Conservation (phyloP, 2,797 vertebrate species). For the Hybognathus amarus region DNA sequence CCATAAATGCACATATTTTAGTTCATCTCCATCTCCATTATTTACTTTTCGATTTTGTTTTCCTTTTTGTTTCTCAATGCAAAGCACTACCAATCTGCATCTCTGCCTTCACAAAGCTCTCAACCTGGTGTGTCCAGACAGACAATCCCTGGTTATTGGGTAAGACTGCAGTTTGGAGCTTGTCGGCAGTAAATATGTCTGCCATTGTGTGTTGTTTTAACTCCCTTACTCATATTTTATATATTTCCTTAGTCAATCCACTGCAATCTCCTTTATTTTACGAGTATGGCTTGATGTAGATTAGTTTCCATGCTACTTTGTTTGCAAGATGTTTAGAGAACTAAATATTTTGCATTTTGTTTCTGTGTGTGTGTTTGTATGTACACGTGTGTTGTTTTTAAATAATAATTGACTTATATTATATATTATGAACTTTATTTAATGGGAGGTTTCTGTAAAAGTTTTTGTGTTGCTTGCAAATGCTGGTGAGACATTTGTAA, state of each 20-base stretch:
- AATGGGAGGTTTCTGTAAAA: not conserved
- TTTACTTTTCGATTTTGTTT: constrained; percentile 54
- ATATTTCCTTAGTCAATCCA: not conserved
- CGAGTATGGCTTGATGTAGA: not conserved
- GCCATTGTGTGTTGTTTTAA: constrained; percentile 56
- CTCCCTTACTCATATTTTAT: constrained; percentile 23
- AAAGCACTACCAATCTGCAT: constrained; percentile 76
- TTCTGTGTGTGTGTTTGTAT: too few species aligned
- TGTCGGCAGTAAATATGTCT: constrained; percentile 2
- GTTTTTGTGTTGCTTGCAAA: not conserved
- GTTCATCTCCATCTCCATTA: constrained; percentile 10
- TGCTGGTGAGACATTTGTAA: not conserved
- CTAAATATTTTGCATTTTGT: too few species aligned
- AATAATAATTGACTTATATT: not conserved
- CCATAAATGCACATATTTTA: not conserved
- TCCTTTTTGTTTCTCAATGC: constrained; percentile 62
- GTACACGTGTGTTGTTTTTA: not conserved
- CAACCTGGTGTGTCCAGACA: constrained; percentile 73
- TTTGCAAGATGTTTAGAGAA: not conserved
- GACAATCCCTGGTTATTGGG: constrained; percentile 77
- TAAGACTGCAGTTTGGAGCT: constrained; percentile 65
- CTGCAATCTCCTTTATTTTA: not conserved
- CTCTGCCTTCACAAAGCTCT: constrained; percentile 75
- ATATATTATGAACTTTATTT: not conserved
- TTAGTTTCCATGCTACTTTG: not conserved